phyloP scores from a whole-genome alignment of 2,888 invertebrate species.

The Stenichneumon culpator region DNA sequence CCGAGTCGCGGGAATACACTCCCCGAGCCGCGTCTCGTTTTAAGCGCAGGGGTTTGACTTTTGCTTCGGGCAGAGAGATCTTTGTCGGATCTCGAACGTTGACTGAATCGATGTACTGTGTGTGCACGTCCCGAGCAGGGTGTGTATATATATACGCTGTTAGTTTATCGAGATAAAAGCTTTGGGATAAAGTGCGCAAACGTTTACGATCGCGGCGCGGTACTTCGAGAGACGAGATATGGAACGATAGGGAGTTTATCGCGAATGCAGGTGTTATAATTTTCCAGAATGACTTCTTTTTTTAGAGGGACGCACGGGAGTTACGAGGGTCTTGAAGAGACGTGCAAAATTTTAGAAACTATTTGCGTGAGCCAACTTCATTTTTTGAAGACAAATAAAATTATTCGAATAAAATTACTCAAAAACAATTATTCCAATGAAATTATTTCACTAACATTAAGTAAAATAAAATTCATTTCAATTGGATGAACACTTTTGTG shows the following conservation, averaged over 20 bases:
- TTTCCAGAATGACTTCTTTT: slow-evolving; percentile 10
- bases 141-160: slow-evolving; percentile 3
- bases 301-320: background rate
- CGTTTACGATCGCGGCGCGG: slow-evolving; percentile 71
- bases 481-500: background rate
- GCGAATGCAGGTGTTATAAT: slow-evolving; percentile 35
- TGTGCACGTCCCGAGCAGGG: background rate
- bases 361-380: background rate
- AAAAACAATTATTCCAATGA: no score
- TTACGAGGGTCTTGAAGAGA: background rate
- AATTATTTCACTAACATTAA: no score
- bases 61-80: slow-evolving; percentile 59
- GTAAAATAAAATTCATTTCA: background rate
- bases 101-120: slow-evolving; percentile 60
- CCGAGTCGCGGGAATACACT: background rate
- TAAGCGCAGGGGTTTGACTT: slow-evolving; percentile 27
- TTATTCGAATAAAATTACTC: no score
- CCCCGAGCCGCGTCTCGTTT: slow-evolving; percentile 5
- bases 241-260: slow-evolving; percentile 27
- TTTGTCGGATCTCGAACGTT: slow-evolving; percentile 64
- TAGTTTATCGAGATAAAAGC: slow-evolving; percentile 48
- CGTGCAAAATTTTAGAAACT: background rate
- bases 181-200: slow-evolving; percentile 48
- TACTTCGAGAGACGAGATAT: background rate
- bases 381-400: background rate